Evolutionary conservation across 2,113 vertebrate genomes (phyloP).

Genomic region (Heliornis fulica): DNA sequence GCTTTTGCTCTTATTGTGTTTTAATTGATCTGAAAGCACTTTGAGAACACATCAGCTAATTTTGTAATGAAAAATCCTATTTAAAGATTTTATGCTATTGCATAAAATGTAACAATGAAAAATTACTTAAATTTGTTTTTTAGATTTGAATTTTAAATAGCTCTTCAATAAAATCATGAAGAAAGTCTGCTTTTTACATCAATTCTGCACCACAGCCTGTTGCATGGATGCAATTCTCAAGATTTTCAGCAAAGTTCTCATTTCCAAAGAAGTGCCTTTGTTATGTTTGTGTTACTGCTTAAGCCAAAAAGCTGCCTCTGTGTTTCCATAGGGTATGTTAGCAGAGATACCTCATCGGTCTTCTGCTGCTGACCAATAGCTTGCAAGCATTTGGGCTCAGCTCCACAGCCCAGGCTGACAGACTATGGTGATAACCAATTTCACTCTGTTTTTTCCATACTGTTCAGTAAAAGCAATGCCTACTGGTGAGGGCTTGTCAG

Average conservation of each 20-base stretch:
- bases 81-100: background rate
- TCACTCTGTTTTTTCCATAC: background rate
- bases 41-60: background rate
- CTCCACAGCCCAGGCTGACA: background rate
- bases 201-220: background rate
- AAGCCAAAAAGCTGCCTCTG: background rate
- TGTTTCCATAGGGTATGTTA: background rate
- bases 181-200: background rate
- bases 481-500: background rate
- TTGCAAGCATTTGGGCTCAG: background rate
- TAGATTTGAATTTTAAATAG: background rate
- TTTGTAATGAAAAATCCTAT: background rate
- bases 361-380: background rate
- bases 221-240: background rate
- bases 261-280: background rate
- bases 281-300: background rate
- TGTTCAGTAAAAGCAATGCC: background rate
- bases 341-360: background rate
- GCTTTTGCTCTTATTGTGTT: background rate
- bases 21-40: background rate
- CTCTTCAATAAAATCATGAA: background rate
- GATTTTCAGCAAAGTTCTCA: background rate
- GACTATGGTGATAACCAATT: background rate
- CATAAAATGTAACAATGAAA: background rate
- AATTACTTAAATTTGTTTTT: background rate